These are phyloP conservation scores for Caenorhabditis sp. DNA, from an alignment of 2,888 invertebrate genomes.

Conservation along the genomic window DNA sequence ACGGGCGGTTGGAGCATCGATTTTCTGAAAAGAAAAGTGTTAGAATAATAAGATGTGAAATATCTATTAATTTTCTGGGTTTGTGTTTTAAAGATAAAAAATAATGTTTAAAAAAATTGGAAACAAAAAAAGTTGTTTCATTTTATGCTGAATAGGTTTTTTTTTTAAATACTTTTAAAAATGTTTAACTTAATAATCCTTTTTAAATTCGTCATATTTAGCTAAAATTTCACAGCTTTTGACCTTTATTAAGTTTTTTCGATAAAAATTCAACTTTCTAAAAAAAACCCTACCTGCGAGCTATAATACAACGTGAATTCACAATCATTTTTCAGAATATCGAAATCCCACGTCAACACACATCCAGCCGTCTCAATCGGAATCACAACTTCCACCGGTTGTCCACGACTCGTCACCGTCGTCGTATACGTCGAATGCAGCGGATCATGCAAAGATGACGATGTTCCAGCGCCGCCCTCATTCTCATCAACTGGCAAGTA, in stretches of 20 bases:
- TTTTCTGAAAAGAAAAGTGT: constrained; percentile 25
- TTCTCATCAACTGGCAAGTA: constrained; percentile 78
- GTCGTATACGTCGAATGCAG: constrained; percentile 73
- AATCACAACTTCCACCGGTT: constrained; percentile 76
- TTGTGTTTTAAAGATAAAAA: too few relatives aligned
- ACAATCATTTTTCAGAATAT: constrained; percentile 87
- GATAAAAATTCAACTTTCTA: background rate
- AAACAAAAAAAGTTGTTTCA: too few relatives aligned
- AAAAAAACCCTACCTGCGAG: constrained; percentile 33
- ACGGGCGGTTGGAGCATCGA: constrained; percentile 24
- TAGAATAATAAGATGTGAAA: background rate
- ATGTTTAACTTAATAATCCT: too few relatives aligned
- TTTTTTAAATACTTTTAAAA: too few relatives aligned
- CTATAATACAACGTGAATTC: constrained; percentile 77
- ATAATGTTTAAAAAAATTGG: too few relatives aligned
- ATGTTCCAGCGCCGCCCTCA: constrained; percentile 72
- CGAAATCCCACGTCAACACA: constrained; percentile 95
- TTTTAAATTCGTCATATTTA: too few relatives aligned
- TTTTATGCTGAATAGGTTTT: too few relatives aligned
- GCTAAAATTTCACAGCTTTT: too few relatives aligned
- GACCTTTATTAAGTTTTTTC: too few relatives aligned
- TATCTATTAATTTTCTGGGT: background rate
- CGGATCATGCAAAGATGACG: constrained; percentile 67
- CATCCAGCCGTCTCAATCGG: constrained; percentile 84
- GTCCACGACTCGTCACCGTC: constrained; percentile 72